A percentile compares a stretch with the other conserved stretches of the same genome.
Conservation (phyloP, 2,888 invertebrate genomes). For the Euproctis similis region DNA sequence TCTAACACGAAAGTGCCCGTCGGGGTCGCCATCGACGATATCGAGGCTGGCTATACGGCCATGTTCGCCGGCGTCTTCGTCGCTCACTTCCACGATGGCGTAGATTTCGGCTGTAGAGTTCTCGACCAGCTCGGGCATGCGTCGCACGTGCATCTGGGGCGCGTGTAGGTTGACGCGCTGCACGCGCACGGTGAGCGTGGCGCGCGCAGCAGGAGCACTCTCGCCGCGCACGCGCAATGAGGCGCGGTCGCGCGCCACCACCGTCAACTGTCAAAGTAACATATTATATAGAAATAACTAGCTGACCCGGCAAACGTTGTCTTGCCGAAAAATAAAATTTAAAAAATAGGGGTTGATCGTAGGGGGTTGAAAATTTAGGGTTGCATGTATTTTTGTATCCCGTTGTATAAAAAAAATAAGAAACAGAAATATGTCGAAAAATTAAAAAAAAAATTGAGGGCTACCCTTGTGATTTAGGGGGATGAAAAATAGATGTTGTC, state of each 20-base stretch:
- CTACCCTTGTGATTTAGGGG: no score
- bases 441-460: no score
- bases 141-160: slow-evolving; percentile 88
- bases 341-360: no score
- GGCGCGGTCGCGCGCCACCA: slow-evolving; percentile 92
- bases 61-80: slow-evolving; percentile 88
- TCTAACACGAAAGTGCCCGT: slow-evolving; percentile 88
- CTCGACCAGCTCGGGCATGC: slow-evolving; percentile 87
- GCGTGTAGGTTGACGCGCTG: slow-evolving; percentile 89
- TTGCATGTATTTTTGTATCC: no score
- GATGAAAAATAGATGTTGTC: no score
- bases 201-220: slow-evolving; percentile 83
- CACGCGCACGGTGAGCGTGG: slow-evolving; percentile 85
- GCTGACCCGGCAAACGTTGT: no score
- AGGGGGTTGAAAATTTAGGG: no score
- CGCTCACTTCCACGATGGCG: slow-evolving; percentile 90
- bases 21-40: slow-evolving; percentile 92
- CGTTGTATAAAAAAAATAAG: no score
- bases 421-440: no score
- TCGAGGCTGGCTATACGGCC: slow-evolving; percentile 88
- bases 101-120: slow-evolving; percentile 89
- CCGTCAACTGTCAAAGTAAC: no score
- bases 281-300: no score
- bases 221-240: slow-evolving; percentile 69
- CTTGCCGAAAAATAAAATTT: no score